These are phyloP conservation scores for Coenonympha glycerion DNA, from an alignment of 2,888 invertebrate genomes.

Conservation along the genomic window DNA sequence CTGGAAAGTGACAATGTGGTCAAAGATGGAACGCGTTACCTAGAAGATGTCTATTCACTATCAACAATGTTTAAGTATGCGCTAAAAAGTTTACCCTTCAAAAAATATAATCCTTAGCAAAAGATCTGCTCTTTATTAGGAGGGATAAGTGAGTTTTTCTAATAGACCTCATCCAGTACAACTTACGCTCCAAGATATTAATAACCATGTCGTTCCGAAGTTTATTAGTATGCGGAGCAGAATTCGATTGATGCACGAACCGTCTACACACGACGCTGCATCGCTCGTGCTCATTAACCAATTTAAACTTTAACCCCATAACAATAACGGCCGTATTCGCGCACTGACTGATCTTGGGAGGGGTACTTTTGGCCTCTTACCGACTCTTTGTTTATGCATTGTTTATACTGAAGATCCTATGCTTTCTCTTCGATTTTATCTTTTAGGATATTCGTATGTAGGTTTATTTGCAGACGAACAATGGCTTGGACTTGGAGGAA, in stretches of 20 bases:
- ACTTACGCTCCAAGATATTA: conserved; percentile 25
- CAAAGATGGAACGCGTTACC: too few species aligned
- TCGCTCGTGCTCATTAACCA: conserved; percentile 19
- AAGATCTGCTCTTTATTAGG: too few species aligned
- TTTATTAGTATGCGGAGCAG: conserved; percentile 48
- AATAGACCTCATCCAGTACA: background rate
- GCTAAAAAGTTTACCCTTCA: too few species aligned
- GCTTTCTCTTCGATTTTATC: conserved; percentile 25
- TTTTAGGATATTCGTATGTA: conserved; percentile 8
- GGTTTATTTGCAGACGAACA: conserved; percentile 3
- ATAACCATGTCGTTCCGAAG: conserved; percentile 29
- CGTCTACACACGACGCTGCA: conserved; percentile 16
- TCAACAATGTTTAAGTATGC: too few species aligned
- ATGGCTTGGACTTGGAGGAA: background rate
- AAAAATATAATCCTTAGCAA: too few species aligned
- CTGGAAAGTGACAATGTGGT: too few species aligned
- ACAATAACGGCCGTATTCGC: background rate
- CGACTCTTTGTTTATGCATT: conserved; percentile 21
- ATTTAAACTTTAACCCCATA: conserved; percentile 1
- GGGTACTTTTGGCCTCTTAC: conserved; percentile 3
- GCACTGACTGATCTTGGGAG: background rate
- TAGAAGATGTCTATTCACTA: too few species aligned
- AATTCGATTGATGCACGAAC: conserved; percentile 42
- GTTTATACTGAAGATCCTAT: conserved; percentile 27
- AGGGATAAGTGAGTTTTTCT: background rate